Base-by-base conservation (phyloP, 2,113 vertebrate genomes). In the Okapia johnstoni region DNA sequence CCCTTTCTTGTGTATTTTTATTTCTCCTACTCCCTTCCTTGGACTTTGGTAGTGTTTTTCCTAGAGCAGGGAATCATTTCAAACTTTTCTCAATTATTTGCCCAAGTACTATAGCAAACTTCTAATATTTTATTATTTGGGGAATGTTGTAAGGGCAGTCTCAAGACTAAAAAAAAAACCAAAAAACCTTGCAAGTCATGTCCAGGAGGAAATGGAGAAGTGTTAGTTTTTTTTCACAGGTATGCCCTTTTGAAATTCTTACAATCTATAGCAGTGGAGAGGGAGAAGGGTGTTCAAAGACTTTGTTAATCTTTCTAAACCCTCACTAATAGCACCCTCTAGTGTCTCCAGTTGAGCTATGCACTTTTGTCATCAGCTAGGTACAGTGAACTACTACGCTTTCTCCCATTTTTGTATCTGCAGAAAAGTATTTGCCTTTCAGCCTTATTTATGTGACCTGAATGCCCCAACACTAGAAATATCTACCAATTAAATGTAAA, bases 311-410 rank as follows among this genome's bases (percentile, higher is more conserved):
- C 15, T 33, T 95, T 85, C 26, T 90, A 97, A 94, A 1, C 28
- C 90, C 93, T 97, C 95, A 91, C 60, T 90, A 97, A 96, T 33
- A 97, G 85, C 83, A 94, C 93, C 95, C 97, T 98, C 97, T 96
- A 91, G 95, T 93, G 93, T 96, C 30, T 66, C 15, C 17, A 96
- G 63, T 30, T 57, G 66, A 96, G 76, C 30, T 54, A 90, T 88
- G 30, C 85, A 33, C 58, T 66, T 52, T 46, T 57, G 16, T 80
- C 30, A 58, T 60, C 43, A 83, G 66, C 77, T 81, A 60, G 23
- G 2, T 80, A 77, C 3, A 63, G 60, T 54, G 70, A 70, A 77
- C 23, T 54, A 84, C 19, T 28, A 87, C 9, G 6, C 6, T 94
- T 97, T 93, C 52, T 81, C n/a, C n/a, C 6, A 46, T 90, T 86